Evolutionary conservation across 2,797 vertebrate species (phyloP).

Genomic region (Sylvilagus floridanus): DNA sequence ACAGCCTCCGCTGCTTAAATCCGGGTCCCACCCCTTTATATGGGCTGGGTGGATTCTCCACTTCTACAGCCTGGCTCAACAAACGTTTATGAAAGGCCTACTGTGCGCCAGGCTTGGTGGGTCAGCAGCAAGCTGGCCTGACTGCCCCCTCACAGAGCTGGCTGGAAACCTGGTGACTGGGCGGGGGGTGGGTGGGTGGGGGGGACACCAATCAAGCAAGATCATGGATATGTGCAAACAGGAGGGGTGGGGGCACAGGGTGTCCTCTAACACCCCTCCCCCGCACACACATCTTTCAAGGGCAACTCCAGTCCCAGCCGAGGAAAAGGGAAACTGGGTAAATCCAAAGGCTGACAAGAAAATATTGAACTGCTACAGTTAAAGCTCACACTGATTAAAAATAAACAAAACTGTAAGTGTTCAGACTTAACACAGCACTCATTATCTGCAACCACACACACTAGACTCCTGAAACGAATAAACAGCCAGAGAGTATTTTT

Average conservation of each 20-base stretch:
- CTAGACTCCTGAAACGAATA: constrained; percentile 58
- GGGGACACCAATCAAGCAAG: neutral
- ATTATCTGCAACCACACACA: constrained; percentile 51
- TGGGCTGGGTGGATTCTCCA: neutral
- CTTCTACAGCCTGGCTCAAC: neutral
- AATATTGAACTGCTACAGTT: constrained; percentile 61
- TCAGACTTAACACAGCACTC: constrained; percentile 60
- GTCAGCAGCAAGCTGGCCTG: neutral
- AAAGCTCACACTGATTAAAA: constrained; percentile 52
- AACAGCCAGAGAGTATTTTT: constrained; percentile 58
- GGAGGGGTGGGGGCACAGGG: neutral
- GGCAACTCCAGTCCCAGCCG: neutral
- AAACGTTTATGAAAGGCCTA: neutral
- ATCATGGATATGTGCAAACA: neutral
- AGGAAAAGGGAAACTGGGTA: constrained; percentile 25
- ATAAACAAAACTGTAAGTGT: constrained; percentile 76
- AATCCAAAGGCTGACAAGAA: constrained; percentile 59
- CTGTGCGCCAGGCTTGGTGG: neutral
- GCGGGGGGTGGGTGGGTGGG: too few relatives aligned
- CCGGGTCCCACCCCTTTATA: constrained; percentile 37
- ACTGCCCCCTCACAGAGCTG: neutral
- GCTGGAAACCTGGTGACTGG: too few relatives aligned
- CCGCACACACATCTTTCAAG: constrained; percentile 36
- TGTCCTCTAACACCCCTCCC: neutral
- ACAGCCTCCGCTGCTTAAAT: constrained; percentile 25